Conservation (phyloP, 37 sponge, comb jelly and placozoan genomes). For the Hexactinellida sp. region DNA sequence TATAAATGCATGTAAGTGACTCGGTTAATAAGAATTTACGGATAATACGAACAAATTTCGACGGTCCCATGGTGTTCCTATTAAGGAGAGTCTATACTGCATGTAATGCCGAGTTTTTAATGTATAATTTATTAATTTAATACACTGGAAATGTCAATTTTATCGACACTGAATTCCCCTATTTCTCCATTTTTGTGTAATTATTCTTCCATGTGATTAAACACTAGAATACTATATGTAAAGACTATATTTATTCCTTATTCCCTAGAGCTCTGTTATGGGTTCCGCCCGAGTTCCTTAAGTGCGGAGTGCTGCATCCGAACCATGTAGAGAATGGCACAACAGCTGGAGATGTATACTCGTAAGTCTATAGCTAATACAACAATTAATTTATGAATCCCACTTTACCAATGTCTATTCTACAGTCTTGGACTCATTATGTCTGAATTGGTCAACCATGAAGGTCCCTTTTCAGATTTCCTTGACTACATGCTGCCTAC, state of each 20-base stretch:
- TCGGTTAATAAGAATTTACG: no score
- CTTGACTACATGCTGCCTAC: slow-evolving; percentile 32
- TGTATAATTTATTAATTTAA: no score
- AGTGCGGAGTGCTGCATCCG: slow-evolving; percentile 26
- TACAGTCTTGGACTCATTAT: slow-evolving; percentile 33
- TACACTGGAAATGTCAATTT: no score
- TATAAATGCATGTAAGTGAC: no score
- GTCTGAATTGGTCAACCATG: slow-evolving; percentile 32
- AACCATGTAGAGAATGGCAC: slow-evolving; percentile 39
- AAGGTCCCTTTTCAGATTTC: slow-evolving; percentile 31
- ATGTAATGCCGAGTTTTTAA: no score
- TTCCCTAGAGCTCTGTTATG: slow-evolving; percentile 34
- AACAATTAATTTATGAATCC: not conserved
- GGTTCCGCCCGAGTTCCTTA: slow-evolving; percentile 39
- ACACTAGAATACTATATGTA: no score
- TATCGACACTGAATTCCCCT: no score
- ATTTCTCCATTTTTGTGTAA: no score
- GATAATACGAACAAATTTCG: no score
- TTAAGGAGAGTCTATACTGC: no score
- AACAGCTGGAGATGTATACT: slow-evolving; percentile 40
- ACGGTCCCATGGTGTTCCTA: no score
- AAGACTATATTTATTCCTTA: not conserved
- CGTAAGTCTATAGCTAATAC: not conserved
- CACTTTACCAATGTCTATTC: not conserved
- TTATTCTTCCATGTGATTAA: no score